These are phyloP conservation scores for Coccyzus lansbergi DNA, from an alignment of 2,797 vertebrate genomes.

Conservation along the genomic window DNA sequence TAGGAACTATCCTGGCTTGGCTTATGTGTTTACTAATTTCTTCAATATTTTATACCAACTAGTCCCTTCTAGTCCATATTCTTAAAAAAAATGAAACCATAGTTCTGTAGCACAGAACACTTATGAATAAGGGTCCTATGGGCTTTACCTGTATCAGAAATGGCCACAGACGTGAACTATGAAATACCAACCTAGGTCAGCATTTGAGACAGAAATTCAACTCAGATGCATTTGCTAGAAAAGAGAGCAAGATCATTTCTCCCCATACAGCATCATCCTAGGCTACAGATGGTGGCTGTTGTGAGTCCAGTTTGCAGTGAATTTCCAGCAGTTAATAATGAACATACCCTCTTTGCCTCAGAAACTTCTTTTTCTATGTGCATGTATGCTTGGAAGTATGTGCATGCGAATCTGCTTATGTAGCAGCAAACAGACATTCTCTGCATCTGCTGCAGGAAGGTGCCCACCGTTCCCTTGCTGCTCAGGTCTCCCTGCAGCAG, in stretches of 20 bases:
- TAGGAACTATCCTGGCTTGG: neutral
- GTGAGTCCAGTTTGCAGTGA: neutral
- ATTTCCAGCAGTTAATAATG: neutral
- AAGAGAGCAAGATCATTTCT: neutral
- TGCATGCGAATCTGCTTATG: rapidly evolving
- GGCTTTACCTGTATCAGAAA: neutral
- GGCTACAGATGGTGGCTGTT: neutral
- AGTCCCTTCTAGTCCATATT: neutral
- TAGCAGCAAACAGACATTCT: neutral
- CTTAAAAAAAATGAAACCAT: neutral
- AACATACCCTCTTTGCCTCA: neutral
- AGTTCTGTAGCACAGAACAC: neutral
- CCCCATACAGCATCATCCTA: neutral
- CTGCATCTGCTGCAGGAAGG: neutral
- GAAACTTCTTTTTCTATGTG: neutral
- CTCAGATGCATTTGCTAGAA: neutral
- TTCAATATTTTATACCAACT: neutral
- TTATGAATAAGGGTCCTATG: neutral
- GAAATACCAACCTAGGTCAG: neutral
- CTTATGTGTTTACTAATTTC: neutral
- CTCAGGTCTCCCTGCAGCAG: neutral
- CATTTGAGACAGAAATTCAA: neutral
- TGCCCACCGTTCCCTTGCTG: neutral
- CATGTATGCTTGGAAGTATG: rapidly evolving
- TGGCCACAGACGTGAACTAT: neutral